Conservation (phyloP, 2,113 vertebrate species). For the Tachysurus vachellii region DNA sequence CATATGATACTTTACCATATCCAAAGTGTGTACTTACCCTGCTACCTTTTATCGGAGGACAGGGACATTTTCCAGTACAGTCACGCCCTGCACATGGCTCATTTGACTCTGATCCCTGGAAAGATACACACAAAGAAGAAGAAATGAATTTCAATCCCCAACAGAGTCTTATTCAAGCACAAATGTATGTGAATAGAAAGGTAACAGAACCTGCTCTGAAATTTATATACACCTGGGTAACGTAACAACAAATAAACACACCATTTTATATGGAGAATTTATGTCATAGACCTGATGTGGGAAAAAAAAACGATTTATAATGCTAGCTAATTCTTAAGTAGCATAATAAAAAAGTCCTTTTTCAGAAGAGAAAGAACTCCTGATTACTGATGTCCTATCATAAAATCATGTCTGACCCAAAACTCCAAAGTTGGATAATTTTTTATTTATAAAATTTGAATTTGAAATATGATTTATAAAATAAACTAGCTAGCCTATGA, state of each 20-base stretch:
- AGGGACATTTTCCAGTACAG: constrained; percentile 48
- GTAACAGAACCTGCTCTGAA: background rate
- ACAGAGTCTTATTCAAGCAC: background rate
- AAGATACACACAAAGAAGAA: constrained; percentile 33
- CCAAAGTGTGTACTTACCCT: constrained; percentile 46
- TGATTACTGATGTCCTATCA: background rate
- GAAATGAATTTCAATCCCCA: constrained; percentile 12
- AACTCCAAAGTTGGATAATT: too few species aligned
- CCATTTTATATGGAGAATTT: background rate
- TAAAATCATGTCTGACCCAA: background rate
- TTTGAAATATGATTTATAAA: too few species aligned
- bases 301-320: background rate
- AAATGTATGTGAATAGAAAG: background rate
- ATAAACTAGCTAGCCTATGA: too few species aligned
- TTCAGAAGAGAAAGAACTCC: background rate
- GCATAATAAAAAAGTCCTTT: background rate
- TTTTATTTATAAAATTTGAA: too few species aligned
- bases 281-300: background rate
- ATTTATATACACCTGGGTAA: background rate
- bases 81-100: constrained; percentile 54
- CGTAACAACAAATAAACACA: background rate
- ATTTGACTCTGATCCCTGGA: constrained; percentile 37
- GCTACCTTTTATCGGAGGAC: constrained; percentile 49
- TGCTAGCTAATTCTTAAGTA: background rate
- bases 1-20: background rate